Conservation (phyloP, 1,140 invertebrate genomes). For the Drosophila nigromelanica region DNA sequence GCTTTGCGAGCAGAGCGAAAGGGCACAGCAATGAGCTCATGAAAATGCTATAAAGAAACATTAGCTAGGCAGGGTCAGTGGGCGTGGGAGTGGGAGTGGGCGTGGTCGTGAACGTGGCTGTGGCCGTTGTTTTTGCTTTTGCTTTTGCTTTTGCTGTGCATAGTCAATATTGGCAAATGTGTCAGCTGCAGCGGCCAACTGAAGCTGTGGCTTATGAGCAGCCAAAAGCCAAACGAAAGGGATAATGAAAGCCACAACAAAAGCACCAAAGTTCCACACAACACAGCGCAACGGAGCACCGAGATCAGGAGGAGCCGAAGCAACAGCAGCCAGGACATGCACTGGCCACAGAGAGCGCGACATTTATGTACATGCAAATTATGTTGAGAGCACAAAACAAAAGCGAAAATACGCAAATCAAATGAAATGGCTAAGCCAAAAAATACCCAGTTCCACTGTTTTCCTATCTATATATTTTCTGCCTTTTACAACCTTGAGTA, state of each 20-base stretch:
- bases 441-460: not conserved
- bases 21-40: slow-evolving; percentile 29
- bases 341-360: slow-evolving; percentile 13
- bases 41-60: slow-evolving; percentile 27
- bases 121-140: slow-evolving; percentile 6
- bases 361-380: slow-evolving; percentile 43
- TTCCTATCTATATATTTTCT: not conserved
- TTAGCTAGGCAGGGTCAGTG: slow-evolving; percentile 11
- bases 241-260: slow-evolving; percentile 80
- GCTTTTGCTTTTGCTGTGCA: slow-evolving; percentile 33
- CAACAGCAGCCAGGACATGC: slow-evolving; percentile 37
- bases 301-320: slow-evolving; percentile 5
- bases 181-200: slow-evolving; percentile 62
- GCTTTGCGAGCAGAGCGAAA: slow-evolving; percentile 5
- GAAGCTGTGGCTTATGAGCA: slow-evolving; percentile 66
- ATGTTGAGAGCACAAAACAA: slow-evolving; percentile 31
- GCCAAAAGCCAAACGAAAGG: slow-evolving; percentile 67
- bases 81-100: not conserved
- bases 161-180: slow-evolving; percentile 80
- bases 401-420: not conserved
- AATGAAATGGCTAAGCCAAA: not conserved
- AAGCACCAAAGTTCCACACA: slow-evolving; percentile 68
- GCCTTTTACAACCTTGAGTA: not conserved
- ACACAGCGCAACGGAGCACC: slow-evolving; percentile 17
- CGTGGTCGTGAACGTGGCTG: not conserved